Conservation (phyloP, 2,113 vertebrate genomes). For the Piliocolobus tephrosceles region DNA sequence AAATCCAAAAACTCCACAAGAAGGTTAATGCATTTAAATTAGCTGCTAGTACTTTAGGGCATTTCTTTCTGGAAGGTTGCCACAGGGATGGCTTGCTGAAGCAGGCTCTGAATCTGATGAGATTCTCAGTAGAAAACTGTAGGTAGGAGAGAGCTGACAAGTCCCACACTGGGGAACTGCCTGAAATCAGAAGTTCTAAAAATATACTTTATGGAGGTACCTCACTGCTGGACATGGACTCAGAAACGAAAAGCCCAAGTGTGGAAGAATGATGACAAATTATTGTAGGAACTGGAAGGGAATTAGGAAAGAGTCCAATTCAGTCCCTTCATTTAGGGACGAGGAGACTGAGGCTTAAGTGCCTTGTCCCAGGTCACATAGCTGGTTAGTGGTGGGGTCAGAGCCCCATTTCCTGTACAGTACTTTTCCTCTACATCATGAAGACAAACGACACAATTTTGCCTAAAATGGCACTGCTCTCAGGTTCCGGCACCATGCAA, state of each 20-base stretch:
- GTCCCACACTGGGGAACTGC: background rate
- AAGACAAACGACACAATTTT: conserved; percentile 65
- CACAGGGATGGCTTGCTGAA: background rate
- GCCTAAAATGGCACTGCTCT: conserved; percentile 6
- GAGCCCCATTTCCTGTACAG: background rate
- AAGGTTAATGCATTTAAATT: background rate
- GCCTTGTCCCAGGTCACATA: background rate
- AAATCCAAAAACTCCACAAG: background rate
- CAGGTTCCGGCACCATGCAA: conserved; percentile 11
- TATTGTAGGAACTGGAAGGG: background rate
- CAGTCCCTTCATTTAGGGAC: conserved; percentile 29
- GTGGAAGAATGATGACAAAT: conserved; percentile 14
- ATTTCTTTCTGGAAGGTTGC: background rate
- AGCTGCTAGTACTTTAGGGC: background rate
- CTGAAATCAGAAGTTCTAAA: background rate
- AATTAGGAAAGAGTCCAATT: conserved; percentile 33
- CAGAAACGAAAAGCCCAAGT: background rate
- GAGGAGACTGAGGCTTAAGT: background rate
- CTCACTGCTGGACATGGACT: background rate
- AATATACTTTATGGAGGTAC: background rate
- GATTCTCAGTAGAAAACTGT: background rate
- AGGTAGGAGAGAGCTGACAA: background rate
- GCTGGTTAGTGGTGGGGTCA: background rate
- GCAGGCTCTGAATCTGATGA: background rate
- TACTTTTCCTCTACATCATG: conserved; percentile 10